Base-by-base conservation (phyloP, 1,140 invertebrate genomes). In the Venturia canescens region DNA sequence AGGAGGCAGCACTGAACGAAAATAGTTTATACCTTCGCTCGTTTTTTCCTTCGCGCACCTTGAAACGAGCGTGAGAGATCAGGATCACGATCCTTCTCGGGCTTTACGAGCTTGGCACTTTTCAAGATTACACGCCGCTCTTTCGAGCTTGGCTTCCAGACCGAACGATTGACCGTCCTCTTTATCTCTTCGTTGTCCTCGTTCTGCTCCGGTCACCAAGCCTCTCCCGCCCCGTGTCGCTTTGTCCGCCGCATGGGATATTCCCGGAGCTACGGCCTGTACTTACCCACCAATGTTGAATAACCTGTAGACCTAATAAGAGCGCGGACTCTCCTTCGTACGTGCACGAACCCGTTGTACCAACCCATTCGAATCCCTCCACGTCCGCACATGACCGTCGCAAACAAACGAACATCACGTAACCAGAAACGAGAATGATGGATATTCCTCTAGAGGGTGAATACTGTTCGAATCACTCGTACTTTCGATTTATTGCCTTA, bases 381-480 rank as follows among this genome's bases (percentile, higher is more conserved):
- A 57, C 34, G 26, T 29, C 18, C 23, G 26, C 5, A 57, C 21
- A 75, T 26, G 27, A 11, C 29, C 23, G 27, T 85, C 84, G 86
- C 83, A 83, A 82, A 85, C 86, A 87, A 88, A 88, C 86, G 85
- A 88, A 86, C 82, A 86, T 86, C 87, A 88, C 87, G 86, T 88
- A 88, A 86, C 13, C 67, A 50, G 23, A 27, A 27, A 31, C 5
- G 70, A 72, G 83, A 84, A 81, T 3, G 80, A 86, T 83, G 82
- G 63, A 5, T 29, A 9, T 66, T 3, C 26, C 2, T n/a, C 3
- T 3, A 1, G 3, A 1, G 1, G 9, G 63, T 1, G 27, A 82
- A 84, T 84, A 83, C 80, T 82, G 79, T 79, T 74, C 82, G 70
- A 29, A 83, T 83, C 80, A 34, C 83, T 76, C 1, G 85, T 83